Base-by-base conservation (phyloP, 2,888 invertebrate genomes). In the Polymixis lichenea region DNA sequence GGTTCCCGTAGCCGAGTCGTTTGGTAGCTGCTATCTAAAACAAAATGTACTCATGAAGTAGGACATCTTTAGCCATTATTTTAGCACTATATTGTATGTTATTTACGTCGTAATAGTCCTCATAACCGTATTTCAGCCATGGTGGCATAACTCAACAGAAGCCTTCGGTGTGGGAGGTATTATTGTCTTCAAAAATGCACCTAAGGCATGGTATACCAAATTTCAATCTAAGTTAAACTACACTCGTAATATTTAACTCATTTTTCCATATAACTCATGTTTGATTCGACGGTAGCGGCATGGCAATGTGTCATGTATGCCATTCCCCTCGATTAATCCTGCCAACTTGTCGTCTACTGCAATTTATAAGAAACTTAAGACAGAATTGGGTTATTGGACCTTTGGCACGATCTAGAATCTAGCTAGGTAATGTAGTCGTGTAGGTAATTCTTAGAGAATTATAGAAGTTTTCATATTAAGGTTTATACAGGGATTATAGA, bases 1-100 rank as follows among this genome's bases (percentile, higher is more conserved):
- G 97, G 96, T 99, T 99, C 9, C 99, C 99, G 94, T 99, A 99
- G 32, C 99, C 99, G 73, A 99, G 97, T 72, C 99, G 98, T 90
- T 99, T 98, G 91, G 99, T 99, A 8, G 99, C 99, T 71, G 98
- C 98, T 62, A 96, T 92, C 96, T 96, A 72, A 25, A 86, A 88
- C 72, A 85, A 83, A 83, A 78, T 64, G 62, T 72, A 62, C 13
- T 64, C 55, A 68, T 70, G 32, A 65, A 70, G n/a, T 46, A 46
- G 43, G 11, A 46, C 28, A 60, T 60, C 60, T 28, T 32, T 32
- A 32, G 11, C 7, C 11, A 46, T 13, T 46, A 46, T 46, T 46
- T 46, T 46, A 38, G 11, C 43, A 13, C 43, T 46, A 46, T 1
- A 46, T 46, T 46, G 11, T 11, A 46, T 46, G 13, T 46, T 46